These are phyloP conservation scores for Metopia argyrocephala DNA, from an alignment of 2,888 invertebrate species.

Conservation along the genomic window DNA sequence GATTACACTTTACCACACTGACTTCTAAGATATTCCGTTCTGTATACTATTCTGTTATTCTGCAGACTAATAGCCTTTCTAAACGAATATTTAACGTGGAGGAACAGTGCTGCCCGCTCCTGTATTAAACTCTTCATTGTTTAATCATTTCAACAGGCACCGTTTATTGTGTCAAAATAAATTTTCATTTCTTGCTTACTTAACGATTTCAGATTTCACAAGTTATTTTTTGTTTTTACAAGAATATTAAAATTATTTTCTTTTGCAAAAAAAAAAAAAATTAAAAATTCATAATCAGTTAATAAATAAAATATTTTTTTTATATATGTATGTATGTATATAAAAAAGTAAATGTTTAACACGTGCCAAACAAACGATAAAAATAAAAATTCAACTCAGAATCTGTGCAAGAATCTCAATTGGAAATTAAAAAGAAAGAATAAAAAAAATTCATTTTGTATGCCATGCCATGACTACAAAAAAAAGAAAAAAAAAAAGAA, in stretches of 20 bases:
- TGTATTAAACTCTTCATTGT: no score
- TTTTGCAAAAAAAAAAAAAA: not conserved
- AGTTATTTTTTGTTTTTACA: not conserved
- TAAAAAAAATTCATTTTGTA: slow-evolving; percentile 7
- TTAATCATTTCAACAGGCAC: no score
- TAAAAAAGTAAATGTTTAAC: slow-evolving; percentile 32
- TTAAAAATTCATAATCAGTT: slow-evolving; percentile 33
- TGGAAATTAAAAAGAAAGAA: not conserved
- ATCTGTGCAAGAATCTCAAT: not conserved
- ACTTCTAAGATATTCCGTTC: no score
- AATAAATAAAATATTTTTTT: slow-evolving; percentile 18
- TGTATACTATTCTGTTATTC: no score
- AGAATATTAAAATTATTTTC: not conserved
- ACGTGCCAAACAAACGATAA: slow-evolving; percentile 42
- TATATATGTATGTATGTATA: not conserved
- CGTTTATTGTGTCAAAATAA: not conserved
- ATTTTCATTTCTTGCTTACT: not conserved
- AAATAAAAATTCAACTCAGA: slow-evolving; percentile 1
- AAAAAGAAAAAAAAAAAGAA: slow-evolving; percentile 2
- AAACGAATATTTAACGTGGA: no score
- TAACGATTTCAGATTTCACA: not conserved
- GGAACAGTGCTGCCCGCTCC: no score
- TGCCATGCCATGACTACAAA: slow-evolving; percentile 11
- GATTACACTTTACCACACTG: no score
- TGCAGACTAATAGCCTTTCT: no score